Base-by-base conservation (phyloP, 2,888 invertebrate genomes). In the Ceramica pisi region DNA sequence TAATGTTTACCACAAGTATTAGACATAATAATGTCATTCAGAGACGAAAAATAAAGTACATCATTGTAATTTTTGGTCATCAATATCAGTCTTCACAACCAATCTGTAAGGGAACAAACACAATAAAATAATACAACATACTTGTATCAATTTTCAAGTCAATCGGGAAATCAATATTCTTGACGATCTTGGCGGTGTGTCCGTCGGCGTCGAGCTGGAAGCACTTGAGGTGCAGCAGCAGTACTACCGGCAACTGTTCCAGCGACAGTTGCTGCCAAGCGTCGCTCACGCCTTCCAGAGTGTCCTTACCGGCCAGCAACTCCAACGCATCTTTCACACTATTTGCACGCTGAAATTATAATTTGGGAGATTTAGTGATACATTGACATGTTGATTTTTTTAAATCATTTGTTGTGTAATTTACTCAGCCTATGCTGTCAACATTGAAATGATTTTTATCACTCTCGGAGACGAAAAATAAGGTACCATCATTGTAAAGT, bases 151-250 rank as follows among this genome's bases (percentile, higher is more conserved):
- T 97, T 96, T 99, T 99, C 70, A 99, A 96, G 91, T 99, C 98
- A 66, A 99, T 97, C 0, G 98, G 98, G 92, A 98, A 99, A 88
- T 99, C 98, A 21, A 99, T 97, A 77, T 97, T 98, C 95, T 99
- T 99, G 78, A 98, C 96, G 70, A 99, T 98, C 94, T 99, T 99
- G 81, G 98, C 98, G 67, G 98, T 98, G 92, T 98, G 98, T 23
- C 98, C 98, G 80, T 99, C 98, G 6, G 97, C 96, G 88, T 98
- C 97, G 85, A 98, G 98, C 91, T 99, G 98, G 95, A 99, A 99
- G 95, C 99, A 98, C 94, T 99, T 99, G 72, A 99, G 97, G 92
- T 99, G 99, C 82, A 99, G 95, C 85, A 99, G 97, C 59, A 99
- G 96, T 2, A 99, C 98, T 8, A 98, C 97, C 0, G 99, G 99